Evolutionary conservation across 2,888 invertebrate species (phyloP), one percentile per base, ranked within the genome.

Genomic region (Apamea crenata): DNA sequence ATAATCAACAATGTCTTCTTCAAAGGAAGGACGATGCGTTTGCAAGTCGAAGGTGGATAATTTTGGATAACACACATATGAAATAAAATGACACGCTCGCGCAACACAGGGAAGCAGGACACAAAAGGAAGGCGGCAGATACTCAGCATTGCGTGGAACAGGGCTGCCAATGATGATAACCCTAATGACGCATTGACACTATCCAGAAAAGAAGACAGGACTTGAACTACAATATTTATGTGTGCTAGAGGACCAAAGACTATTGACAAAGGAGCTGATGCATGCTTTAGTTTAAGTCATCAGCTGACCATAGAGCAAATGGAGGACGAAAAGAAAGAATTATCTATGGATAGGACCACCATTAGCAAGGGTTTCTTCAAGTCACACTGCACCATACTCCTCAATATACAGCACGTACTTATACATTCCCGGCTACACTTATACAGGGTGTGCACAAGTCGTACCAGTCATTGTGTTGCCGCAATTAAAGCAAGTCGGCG

Each of bases 401-500:
- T n/a, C 25, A 69, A 61, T 25, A 67, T 40, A 76, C 66, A 36
- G 50, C 32, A 66, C 53, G 74, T 85, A 80, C 77, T 36, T 36
- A 36, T 36, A 85, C 50, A 71, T 68, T 40, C 29, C n/a, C 32
- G 44, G 83, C 66, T 77, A 85, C 85, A 80, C 72, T 85, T 77
- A 77, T 77, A 83, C 86, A 83, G 81, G 75, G 73, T 83, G 84
- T 77, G 71, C 77, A 75, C 74, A 80, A 83, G 77, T 77, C 90
- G 90, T 90, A 91, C 91, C 92, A 92, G 90, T 93, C 91, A 94
- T 93, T 85, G 85, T 95, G 95, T 95, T 92, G 80, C 90, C 84
- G 94, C 96, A 96, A 96, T 96, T 96, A 96, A 92, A 77, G 82
- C 83, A 91, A 90, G 91, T 90, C 93, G 94, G 91, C 88, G 89